A percentile compares a stretch with the other conserved stretches of the same genome.
Evolutionary conservation across 2,797 vertebrate genomes (phyloP).

Genomic region (Myotis findleyi): DNA sequence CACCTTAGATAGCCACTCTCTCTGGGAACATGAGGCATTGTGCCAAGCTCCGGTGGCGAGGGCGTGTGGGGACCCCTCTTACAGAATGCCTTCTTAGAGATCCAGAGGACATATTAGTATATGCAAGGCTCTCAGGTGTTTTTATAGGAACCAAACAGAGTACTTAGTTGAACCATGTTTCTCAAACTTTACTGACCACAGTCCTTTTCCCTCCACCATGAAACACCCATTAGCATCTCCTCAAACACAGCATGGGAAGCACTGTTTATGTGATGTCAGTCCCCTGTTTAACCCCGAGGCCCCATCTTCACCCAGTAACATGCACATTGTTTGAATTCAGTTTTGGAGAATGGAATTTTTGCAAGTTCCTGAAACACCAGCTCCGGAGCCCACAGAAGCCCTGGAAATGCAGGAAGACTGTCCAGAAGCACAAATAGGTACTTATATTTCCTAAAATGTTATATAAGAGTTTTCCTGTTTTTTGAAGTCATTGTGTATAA

Average conservation of each 20-base stretch:
- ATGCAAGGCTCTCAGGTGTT: neutral
- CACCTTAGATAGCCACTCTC: neutral
- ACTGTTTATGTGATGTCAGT: neutral
- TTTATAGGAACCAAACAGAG: neutral
- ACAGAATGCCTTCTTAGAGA: neutral
- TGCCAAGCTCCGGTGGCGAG: too few species aligned
- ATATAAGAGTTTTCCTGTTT: neutral
- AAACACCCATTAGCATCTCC: neutral
- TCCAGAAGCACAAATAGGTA: slow-evolving; percentile 95
- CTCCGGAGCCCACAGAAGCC: slow-evolving; percentile 93
- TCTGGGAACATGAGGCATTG: neutral
- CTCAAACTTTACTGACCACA: neutral
- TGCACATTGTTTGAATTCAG: slow-evolving; percentile 81
- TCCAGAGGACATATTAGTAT: too few species aligned
- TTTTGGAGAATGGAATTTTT: slow-evolving; percentile 99
- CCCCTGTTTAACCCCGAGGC: neutral
- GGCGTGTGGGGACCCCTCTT: neutral
- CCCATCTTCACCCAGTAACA: neutral
- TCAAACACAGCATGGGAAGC: neutral
- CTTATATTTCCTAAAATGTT: slow-evolving; percentile 22
- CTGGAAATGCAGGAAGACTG: slow-evolving; percentile 95
- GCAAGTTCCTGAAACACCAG: slow-evolving; percentile 98
- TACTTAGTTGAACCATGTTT: neutral
- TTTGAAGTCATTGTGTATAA: neutral
- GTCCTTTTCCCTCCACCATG: neutral